Evolutionary conservation across 2,797 vertebrate genomes (phyloP).

Genomic region (Toxotes lorentzi): DNA sequence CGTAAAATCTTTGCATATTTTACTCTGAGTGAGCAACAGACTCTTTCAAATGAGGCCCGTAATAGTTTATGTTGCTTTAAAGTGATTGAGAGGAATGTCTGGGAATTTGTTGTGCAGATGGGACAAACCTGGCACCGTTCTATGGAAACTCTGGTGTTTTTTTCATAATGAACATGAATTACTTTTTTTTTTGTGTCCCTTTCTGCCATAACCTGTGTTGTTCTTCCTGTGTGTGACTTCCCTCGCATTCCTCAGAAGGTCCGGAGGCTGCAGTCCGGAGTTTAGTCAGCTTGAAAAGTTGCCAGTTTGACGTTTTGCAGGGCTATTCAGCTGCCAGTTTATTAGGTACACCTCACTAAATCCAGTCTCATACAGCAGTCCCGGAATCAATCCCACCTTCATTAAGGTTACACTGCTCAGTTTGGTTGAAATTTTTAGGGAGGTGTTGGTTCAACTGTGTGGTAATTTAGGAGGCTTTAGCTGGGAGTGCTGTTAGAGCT

Average conservation of each 20-base stretch:
- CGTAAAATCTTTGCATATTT: constrained; percentile 44
- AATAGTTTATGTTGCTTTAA: constrained; percentile 46
- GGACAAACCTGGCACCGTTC: neutral
- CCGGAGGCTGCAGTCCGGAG: constrained; percentile 53
- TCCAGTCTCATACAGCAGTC: neutral
- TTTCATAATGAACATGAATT: constrained; percentile 36
- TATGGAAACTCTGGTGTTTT: neutral
- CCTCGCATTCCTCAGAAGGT: constrained; percentile 70
- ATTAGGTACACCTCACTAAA: neutral
- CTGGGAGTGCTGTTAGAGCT: too few relatives aligned
- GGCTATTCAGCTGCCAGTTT: neutral
- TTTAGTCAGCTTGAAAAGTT: constrained; percentile 47
- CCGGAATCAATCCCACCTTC: neutral
- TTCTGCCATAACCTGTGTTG: constrained; percentile 80
- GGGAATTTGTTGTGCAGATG: neutral
- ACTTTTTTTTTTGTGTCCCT: constrained; percentile 33
- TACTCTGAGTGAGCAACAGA: constrained; percentile 2
- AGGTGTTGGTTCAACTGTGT: neutral
- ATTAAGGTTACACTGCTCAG: too few relatives aligned
- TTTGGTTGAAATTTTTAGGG: neutral
- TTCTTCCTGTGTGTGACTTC: constrained; percentile 73
- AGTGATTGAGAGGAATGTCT: constrained; percentile 24
- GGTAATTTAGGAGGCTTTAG: too few relatives aligned
- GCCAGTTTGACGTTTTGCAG: constrained; percentile 38
- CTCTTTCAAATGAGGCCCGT: constrained; percentile 21